Evolutionary conservation across 1,140 invertebrate species (phyloP), one percentile per base, ranked within the genome.

Genomic region (Pogonomyrmex barbatus): DNA sequence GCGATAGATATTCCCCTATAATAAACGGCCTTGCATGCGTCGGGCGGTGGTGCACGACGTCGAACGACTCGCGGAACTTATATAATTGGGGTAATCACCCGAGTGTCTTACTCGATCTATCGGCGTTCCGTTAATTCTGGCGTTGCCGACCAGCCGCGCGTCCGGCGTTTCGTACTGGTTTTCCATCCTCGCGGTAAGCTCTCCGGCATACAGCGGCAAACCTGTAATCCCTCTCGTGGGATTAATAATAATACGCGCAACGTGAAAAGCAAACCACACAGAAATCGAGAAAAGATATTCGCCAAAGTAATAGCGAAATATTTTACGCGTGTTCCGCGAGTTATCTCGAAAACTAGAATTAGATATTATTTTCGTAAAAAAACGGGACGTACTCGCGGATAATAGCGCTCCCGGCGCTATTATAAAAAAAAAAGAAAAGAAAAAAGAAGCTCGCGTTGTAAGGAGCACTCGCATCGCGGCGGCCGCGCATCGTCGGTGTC

Each of bases 11-110:
- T 83, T 88, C 42, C 42, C 36, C 86, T 83, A 60, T 79, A 81
- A 90, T 84, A 85, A 90, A 88, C 65, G 86, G 36, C 58, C 36
- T 68, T 62, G 45, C 68, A 75, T 83, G 67, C 77, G 45, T 33
- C 70, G 52, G 71, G 42, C 54, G 50, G 56, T 47, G 24, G 50
- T 67, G 54, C 54, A 33, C 67, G 6, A n/a, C 83, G 30, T 71
- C 65, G 33, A 79, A 14, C 54, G 68, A 78, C 85, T 86, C 77
- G 83, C 71, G 86, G 86, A 86, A 85, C 85, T 90, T 90, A 87
- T 76, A 71, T 81, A 90, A 90, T 84, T 82, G 58, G n/a, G 63
- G 30, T 78, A 90, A 90, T 90, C 81, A 90, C 81, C 54, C 30
- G 24, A 78, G 87, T 87, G 85, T 89, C 86, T 82, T 73, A 82